These are phyloP conservation scores for Pteropus alecto DNA, from an alignment of 2,113 vertebrate species.

Conservation along the genomic window DNA sequence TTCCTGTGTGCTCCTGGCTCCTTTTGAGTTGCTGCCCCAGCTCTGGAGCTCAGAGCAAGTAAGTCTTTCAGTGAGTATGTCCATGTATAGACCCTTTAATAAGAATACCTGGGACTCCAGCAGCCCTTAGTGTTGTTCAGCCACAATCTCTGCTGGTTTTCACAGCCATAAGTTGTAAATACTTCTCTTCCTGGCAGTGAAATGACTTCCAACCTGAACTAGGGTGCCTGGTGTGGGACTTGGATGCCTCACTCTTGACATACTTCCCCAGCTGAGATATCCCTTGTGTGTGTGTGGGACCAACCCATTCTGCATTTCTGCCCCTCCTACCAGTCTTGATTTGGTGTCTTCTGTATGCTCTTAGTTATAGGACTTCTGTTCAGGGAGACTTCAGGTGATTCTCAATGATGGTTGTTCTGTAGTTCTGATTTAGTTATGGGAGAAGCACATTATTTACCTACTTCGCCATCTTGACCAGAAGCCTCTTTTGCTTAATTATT, in stretches of 20 bases:
- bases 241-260: too few relatives aligned
- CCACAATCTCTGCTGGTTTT: neutral
- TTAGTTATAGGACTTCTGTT: neutral
- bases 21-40: too few relatives aligned
- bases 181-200: too few relatives aligned
- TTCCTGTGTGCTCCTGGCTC: too few relatives aligned
- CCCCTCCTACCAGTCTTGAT: neutral
- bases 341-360: neutral
- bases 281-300: neutral
- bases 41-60: too few relatives aligned
- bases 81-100: neutral
- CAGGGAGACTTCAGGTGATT: neutral
- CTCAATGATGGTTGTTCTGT: neutral
- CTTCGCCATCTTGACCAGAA: neutral
- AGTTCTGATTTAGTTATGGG: neutral
- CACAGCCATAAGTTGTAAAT: neutral
- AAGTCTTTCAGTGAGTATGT: too few relatives aligned
- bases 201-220: too few relatives aligned
- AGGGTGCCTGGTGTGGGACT: too few relatives aligned
- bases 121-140: neutral
- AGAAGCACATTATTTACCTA: neutral
- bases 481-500: neutral
- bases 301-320: neutral
- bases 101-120: neutral
- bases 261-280: too few relatives aligned